These are phyloP conservation scores for Dryococelus australis DNA, from an alignment of 2,888 invertebrate species.

Conservation along the genomic window DNA sequence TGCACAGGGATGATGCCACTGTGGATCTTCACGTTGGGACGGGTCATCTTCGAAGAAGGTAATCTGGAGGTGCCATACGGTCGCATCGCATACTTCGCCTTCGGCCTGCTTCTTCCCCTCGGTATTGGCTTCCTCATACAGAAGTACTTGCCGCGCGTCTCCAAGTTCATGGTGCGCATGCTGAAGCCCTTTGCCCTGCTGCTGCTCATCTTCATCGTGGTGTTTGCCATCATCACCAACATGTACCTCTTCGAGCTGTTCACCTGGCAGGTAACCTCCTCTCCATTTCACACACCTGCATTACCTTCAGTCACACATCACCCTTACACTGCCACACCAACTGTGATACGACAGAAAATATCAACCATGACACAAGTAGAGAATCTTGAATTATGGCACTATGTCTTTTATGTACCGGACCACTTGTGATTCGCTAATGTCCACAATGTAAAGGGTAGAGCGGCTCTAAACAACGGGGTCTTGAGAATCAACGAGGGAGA, in stretches of 20 bases:
- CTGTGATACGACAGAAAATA: too few species aligned
- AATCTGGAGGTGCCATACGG: slow-evolving; percentile 79
- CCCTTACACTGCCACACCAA: too few species aligned
- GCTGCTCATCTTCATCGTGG: slow-evolving; percentile 81
- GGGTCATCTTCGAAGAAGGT: slow-evolving; percentile 73
- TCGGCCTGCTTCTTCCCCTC: slow-evolving; percentile 80
- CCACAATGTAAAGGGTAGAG: too few species aligned
- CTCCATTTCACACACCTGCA: background rate
- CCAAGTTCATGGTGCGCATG: slow-evolving; percentile 76
- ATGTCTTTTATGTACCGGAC: too few species aligned
- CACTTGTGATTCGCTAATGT: too few species aligned
- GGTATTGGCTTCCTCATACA: slow-evolving; percentile 73
- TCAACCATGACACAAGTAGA: too few species aligned
- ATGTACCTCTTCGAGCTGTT: slow-evolving; percentile 88
- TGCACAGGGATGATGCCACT: slow-evolving; percentile 82
- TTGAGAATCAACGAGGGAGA: too few species aligned
- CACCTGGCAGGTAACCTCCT: slow-evolving; percentile 76
- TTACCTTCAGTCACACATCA: background rate
- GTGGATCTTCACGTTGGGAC: slow-evolving; percentile 90
- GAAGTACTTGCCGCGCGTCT: slow-evolving; percentile 70
- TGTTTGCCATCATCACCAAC: slow-evolving; percentile 90
- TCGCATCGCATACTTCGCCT: slow-evolving; percentile 76
- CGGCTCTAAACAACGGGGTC: too few species aligned
- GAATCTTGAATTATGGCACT: too few species aligned
- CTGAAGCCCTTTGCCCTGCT: slow-evolving; percentile 84